Evolutionary conservation across 2,113 vertebrate species (phyloP).

Genomic region (Trachemys scripta): DNA sequence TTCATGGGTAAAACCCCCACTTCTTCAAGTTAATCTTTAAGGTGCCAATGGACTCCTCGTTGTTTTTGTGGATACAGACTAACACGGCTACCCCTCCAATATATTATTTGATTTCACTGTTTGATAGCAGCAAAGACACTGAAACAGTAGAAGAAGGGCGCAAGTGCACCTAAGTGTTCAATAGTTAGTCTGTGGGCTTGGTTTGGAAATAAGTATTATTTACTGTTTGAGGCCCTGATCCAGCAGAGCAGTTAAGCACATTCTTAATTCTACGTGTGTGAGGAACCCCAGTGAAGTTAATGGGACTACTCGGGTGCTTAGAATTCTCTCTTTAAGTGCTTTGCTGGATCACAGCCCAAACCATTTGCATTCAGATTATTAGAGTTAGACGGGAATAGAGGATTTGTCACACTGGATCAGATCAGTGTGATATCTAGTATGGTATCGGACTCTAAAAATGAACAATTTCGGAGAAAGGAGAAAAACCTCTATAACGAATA

Average conservation of each 20-base stretch:
- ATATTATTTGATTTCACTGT: not conserved
- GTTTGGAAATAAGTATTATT: not conserved
- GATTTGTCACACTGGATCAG: not conserved
- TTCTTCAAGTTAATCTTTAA: too few species aligned
- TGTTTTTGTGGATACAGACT: too few species aligned
- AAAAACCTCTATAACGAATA: not conserved
- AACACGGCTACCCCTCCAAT: not conserved
- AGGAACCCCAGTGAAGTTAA: not conserved
- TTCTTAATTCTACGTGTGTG: not conserved
- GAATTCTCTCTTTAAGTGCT: not conserved
- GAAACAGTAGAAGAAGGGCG: not conserved
- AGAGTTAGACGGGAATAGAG: not conserved
- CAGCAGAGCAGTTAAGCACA: not conserved
- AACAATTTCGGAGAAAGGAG: slow-evolving; percentile 3
- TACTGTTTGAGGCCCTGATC: not conserved
- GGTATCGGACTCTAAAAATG: not conserved
- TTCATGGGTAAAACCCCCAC: too few species aligned
- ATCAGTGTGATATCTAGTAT: not conserved
- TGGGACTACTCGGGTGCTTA: not conserved
- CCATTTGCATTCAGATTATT: not conserved
- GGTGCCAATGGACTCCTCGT: too few species aligned
- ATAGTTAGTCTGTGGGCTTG: not conserved
- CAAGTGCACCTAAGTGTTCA: not conserved
- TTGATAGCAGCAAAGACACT: slow-evolving; percentile 9
- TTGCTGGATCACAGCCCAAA: not conserved